A percentile compares a stretch with the other conserved stretches of the same genome.
These are phyloP conservation scores for Aegotheles bennettii DNA, from an alignment of 2,113 vertebrate genomes.

Conservation along the genomic window DNA sequence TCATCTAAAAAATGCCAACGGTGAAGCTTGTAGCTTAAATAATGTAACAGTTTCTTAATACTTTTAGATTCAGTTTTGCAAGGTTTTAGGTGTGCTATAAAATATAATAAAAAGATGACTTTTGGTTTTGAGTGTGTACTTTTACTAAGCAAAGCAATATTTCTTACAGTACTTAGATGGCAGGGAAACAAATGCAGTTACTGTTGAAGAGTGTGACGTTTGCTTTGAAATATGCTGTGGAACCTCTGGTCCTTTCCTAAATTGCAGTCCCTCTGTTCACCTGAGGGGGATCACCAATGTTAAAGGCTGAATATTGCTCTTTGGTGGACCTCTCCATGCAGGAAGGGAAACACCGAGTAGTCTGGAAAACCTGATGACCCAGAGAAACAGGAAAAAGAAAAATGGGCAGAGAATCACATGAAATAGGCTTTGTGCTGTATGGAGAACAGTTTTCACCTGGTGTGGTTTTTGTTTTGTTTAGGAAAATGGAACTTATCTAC, in stretches of 20 bases:
- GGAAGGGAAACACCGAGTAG: neutral
- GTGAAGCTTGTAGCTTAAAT: neutral
- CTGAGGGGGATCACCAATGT: neutral
- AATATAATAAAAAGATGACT: neutral
- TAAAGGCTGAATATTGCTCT: neutral
- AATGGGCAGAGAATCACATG: neutral
- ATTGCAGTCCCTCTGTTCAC: neutral
- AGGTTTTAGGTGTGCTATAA: neutral
- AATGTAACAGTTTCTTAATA: neutral
- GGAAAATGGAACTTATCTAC: neutral
- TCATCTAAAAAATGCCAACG: neutral
- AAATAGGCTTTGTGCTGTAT: neutral
- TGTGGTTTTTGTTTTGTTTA: neutral
- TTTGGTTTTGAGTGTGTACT: neutral
- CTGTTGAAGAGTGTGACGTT: accelerated
- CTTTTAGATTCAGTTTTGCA: neutral
- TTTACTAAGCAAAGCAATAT: neutral
- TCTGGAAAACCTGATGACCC: neutral
- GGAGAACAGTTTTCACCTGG: neutral
- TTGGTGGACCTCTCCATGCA: neutral
- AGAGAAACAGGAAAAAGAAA: neutral
- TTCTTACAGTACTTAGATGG: neutral
- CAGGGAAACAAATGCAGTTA: neutral
- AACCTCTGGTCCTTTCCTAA: neutral
- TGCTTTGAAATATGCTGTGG: neutral